phyloP scores from a whole-genome alignment of 2,797 vertebrate species.

The Phoebastria nigripes region DNA sequence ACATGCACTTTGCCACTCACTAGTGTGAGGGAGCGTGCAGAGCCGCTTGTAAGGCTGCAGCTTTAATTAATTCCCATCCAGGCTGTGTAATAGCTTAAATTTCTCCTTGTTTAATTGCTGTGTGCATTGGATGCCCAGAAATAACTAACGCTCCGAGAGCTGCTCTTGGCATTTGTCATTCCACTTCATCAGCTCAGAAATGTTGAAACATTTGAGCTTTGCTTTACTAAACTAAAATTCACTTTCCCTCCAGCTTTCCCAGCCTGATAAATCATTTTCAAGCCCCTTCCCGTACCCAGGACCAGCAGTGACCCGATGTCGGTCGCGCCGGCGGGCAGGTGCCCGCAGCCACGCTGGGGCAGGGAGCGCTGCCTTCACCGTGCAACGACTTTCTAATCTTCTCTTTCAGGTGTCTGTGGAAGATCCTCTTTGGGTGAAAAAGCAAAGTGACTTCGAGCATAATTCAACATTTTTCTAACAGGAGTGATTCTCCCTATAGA shows the following conservation, averaged over 20 bases:
- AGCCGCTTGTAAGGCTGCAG: not conserved
- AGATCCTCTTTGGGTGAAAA: not conserved
- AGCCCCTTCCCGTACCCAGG: accelerated
- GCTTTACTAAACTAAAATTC: not conserved
- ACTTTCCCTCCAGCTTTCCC: not conserved
- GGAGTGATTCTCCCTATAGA: not conserved
- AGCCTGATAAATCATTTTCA: not conserved
- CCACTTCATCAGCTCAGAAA: not conserved
- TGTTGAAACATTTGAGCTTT: not conserved
- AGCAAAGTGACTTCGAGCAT: not conserved
- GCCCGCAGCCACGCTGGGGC: not conserved
- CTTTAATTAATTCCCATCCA: not conserved
- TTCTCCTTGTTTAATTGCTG: not conserved
- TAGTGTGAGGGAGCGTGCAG: not conserved
- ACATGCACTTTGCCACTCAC: not conserved
- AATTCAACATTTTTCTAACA: not conserved
- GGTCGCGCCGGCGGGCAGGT: not conserved
- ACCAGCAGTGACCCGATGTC: accelerated
- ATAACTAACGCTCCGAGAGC: not conserved
- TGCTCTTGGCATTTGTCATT: not conserved
- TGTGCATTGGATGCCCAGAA: not conserved
- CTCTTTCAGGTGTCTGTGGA: not conserved
- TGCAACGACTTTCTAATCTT: too few species aligned
- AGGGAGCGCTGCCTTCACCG: not conserved
- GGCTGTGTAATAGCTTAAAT: not conserved